Evolutionary conservation across 2,797 vertebrate genomes (phyloP).

Genomic region (Phaenicophaeus curvirostris): DNA sequence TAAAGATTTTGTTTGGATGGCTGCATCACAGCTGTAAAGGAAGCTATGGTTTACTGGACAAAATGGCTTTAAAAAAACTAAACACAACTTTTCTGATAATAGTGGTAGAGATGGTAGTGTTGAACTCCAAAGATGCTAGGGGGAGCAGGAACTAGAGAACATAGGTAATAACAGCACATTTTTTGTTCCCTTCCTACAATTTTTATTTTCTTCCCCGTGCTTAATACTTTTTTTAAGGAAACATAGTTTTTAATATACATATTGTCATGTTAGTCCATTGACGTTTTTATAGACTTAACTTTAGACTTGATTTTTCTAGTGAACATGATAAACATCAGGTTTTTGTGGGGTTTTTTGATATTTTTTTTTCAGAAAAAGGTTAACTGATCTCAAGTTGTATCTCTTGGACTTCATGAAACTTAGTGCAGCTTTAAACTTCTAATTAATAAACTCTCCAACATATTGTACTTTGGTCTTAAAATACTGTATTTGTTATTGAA

Average conservation of each 20-base stretch:
- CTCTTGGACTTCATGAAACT: not conserved
- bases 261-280: not conserved
- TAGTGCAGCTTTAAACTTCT: not conserved
- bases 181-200: not conserved
- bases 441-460: not conserved
- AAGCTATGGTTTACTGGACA: not conserved
- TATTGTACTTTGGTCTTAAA: not conserved
- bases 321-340: not conserved
- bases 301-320: not conserved
- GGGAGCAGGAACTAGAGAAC: not conserved
- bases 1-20: not conserved
- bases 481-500: not conserved
- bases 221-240: not conserved
- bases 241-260: not conserved
- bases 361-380: not conserved
- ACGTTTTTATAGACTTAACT: not conserved
- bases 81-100: not conserved
- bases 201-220: not conserved
- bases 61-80: not conserved
- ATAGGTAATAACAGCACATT: accelerated
- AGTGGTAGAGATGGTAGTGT: not conserved
- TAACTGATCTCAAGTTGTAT: not conserved
- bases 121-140: not conserved
- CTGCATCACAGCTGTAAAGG: slow-evolving; percentile 10
- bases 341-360: not conserved